phyloP scores from a whole-genome alignment of 2,888 invertebrate species.

The Lithophane socia region DNA sequence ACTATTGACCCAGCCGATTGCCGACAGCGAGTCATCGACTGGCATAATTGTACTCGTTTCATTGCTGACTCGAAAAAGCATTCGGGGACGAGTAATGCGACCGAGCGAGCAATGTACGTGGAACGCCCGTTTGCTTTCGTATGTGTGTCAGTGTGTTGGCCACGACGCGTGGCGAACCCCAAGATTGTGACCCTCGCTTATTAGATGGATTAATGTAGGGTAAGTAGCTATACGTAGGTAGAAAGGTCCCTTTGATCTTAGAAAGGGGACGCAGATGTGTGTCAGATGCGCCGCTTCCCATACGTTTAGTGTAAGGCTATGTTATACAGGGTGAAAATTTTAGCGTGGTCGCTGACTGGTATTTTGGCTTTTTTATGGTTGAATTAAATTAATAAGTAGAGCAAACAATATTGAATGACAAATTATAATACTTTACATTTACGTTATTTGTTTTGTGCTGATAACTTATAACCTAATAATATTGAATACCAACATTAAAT shows the following conservation, averaged over 20 bases:
- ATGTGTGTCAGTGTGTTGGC: slow-evolving; percentile 65
- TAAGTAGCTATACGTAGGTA: slow-evolving; percentile 27
- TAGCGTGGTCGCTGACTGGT: background rate
- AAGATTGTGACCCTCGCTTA: slow-evolving; percentile 52
- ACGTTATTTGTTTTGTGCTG: background rate
- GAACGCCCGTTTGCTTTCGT: slow-evolving; percentile 52
- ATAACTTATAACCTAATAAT: background rate
- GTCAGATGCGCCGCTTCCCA: slow-evolving; percentile 43
- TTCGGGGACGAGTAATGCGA: background rate
- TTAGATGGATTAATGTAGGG: slow-evolving; percentile 60
- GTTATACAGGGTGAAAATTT: background rate
- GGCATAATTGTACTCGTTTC: slow-evolving; percentile 45
- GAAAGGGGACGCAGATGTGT: slow-evolving; percentile 21
- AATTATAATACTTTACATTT: background rate
- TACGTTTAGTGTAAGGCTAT: slow-evolving; percentile 3
- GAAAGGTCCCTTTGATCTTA: slow-evolving; percentile 54
- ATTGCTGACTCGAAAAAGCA: slow-evolving; percentile 19
- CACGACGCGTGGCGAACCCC: slow-evolving; percentile 34
- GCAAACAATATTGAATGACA: background rate
- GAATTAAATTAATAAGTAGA: background rate
- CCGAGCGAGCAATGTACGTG: slow-evolving; percentile 54
- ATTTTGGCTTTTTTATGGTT: background rate
- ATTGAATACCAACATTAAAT: background rate
- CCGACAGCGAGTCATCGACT: background rate
- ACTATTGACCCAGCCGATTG: slow-evolving; percentile 14